Evolutionary conservation across 2,113 vertebrate genomes (phyloP).

Genomic region (Colossoma macropomum): DNA sequence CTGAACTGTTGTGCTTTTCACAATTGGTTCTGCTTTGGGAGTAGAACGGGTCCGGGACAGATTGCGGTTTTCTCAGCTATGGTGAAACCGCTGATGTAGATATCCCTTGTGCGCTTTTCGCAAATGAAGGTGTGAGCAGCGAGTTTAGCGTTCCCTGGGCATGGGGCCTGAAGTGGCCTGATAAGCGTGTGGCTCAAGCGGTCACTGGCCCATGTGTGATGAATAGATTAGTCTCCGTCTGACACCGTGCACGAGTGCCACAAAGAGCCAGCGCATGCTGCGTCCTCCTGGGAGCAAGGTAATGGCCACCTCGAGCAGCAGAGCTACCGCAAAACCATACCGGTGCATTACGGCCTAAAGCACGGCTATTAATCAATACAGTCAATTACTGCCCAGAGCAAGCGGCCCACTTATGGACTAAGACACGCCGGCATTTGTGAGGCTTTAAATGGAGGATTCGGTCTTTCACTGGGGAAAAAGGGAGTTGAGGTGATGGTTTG

Average conservation of each 20-base stretch:
- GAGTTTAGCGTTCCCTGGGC: constrained; percentile 65
- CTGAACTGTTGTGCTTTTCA: constrained; percentile 21
- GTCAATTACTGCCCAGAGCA: constrained; percentile 65
- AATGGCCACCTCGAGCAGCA: constrained; percentile 70
- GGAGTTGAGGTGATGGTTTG: background rate
- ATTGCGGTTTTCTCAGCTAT: constrained; percentile 29
- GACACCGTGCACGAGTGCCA: constrained; percentile 61
- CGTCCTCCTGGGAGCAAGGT: constrained; percentile 73
- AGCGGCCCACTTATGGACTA: constrained; percentile 6
- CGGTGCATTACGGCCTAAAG: constrained; percentile 67
- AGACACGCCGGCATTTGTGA: background rate
- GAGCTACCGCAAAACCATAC: constrained; percentile 69
- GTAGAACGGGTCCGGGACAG: constrained; percentile 20
- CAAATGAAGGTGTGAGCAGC: constrained; percentile 70
- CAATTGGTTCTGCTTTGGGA: constrained; percentile 41
- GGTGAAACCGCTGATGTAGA: constrained; percentile 51
- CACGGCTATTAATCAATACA: constrained; percentile 74
- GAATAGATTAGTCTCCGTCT: constrained; percentile 78
- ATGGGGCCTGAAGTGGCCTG: constrained; percentile 67
- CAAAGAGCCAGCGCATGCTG: constrained; percentile 71
- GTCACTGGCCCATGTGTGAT: constrained; percentile 72
- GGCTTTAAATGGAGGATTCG: background rate
- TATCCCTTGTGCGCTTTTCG: constrained; percentile 62
- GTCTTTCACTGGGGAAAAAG: background rate
- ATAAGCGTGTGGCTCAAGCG: constrained; percentile 70